These are phyloP conservation scores for Beaufortia kweichowensis DNA, from an alignment of 2,113 vertebrate species.

Conservation along the genomic window DNA sequence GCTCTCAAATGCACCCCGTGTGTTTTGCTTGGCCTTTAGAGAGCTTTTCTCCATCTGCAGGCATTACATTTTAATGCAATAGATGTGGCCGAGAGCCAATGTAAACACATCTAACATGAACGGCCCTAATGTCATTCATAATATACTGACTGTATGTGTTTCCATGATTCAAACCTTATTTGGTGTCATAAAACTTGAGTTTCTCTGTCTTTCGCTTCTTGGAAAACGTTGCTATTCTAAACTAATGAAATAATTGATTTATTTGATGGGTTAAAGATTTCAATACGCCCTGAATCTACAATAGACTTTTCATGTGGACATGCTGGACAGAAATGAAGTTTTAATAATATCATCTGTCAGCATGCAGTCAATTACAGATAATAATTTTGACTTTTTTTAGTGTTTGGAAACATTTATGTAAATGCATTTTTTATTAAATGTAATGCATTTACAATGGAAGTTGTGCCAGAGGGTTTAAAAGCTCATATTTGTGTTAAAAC, in stretches of 20 bases:
- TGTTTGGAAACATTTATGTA: too few relatives aligned
- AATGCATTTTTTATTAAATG: too few relatives aligned
- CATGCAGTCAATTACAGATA: too few relatives aligned
- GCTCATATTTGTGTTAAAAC: too few relatives aligned
- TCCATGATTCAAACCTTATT: not conserved
- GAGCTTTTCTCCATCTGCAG: not conserved
- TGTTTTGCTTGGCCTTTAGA: not conserved
- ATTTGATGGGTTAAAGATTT: not conserved
- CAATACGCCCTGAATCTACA: not conserved
- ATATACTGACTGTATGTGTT: slow-evolving; percentile 5
- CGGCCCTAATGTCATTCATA: not conserved
- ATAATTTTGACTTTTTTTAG: too few relatives aligned
- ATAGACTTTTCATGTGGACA: not conserved
- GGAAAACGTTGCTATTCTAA: not conserved
- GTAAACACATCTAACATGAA: not conserved
- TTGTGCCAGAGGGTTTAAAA: too few relatives aligned
- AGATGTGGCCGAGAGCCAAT: not conserved
- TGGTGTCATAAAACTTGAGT: not conserved
- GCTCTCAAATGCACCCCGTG: not conserved
- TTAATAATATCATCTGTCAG: too few relatives aligned
- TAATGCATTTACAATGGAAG: too few relatives aligned
- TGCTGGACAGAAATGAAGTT: not conserved
- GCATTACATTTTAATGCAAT: not conserved
- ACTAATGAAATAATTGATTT: not conserved
- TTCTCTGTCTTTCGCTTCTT: not conserved